These are phyloP conservation scores for Antechinus flavipes DNA, from an alignment of 2,113 vertebrate species.

Conservation along the genomic window DNA sequence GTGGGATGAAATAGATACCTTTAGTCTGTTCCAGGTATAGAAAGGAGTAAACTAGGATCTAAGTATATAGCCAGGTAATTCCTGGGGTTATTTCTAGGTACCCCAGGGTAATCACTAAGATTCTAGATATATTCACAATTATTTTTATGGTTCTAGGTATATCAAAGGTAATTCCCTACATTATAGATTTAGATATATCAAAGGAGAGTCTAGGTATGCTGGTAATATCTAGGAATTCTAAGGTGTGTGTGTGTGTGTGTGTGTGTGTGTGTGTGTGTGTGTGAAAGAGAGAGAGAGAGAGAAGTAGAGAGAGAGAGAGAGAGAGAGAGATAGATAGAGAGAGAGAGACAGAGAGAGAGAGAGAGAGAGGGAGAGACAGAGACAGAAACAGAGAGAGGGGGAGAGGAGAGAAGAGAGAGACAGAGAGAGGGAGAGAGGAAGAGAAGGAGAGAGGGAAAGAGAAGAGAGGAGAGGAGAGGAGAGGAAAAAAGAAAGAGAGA, in stretches of 20 bases:
- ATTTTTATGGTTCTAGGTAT: not conserved
- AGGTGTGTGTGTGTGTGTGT: too few relatives aligned
- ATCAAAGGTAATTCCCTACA: not conserved
- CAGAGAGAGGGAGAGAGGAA: too few relatives aligned
- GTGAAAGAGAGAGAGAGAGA: not conserved
- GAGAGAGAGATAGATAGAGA: too few relatives aligned
- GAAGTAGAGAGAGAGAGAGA: not conserved
- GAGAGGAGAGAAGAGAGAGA: too few relatives aligned
- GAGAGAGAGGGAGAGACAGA: too few relatives aligned
- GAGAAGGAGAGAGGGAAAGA: too few relatives aligned
- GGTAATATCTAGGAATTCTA: not conserved
- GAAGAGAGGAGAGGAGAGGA: too few relatives aligned
- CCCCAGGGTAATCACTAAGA: not conserved
- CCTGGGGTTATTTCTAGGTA: not conserved
- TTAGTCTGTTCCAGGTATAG: not conserved
- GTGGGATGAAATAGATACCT: not conserved
- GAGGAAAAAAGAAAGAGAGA: too few relatives aligned
- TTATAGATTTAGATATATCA: not conserved
- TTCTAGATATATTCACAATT: not conserved
- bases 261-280: too few relatives aligned
- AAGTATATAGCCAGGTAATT: not conserved
- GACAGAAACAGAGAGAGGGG: too few relatives aligned
- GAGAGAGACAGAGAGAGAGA: too few relatives aligned
- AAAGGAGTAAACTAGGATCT: not conserved
- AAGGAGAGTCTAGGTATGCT: not conserved